Evolutionary conservation across 2,113 vertebrate species (phyloP), one percentile per base, ranked within the genome.

Genomic region (Stigmatopora argus): DNA sequence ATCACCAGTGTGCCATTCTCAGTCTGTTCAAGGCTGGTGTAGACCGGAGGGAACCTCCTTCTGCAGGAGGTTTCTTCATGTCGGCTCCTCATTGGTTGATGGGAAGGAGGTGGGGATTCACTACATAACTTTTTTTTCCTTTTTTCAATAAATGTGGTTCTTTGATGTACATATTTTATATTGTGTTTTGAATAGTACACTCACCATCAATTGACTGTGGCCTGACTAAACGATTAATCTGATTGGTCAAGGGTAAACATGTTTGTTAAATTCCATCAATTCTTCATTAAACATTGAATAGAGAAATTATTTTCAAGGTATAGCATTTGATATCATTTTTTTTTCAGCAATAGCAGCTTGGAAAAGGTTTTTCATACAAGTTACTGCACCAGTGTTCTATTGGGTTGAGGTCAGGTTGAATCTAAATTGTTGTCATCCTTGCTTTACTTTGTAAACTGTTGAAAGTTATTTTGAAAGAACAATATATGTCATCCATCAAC

Each of bases 51-150:
- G 69, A 84, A 64, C 67, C 68, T 56, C 71, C 67, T 35, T 5
- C 57, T 45, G 52, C 21, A 49, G 81, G 86, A 69, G 74, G 63
- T 44, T 19, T 31, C 69, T 62, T 57, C 8, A 68, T 46, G 70
- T 70, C 69, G 13, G 74, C 13, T 0, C 46, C 57, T 72, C 11
- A 88, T 87, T 89, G 86, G 87, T 72, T 83, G 64, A 56, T 19
- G 18, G 45, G 10, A 21, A 44, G 61, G 75, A 76, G 83, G 81
- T 67, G 75, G 69, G 70, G 72, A 14, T 60, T 44, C 2, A 19
- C 5, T 7, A 4, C 17, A 23, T 13, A 11, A 6, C 1, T n/a
- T 59, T 59, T 38, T 2, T 5, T 38, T 38, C 9, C 10, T 7
- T 41, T 18, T 38, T 13, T 31, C 26, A 31, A 57, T 19, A 44